Base-by-base conservation (phyloP, 2,797 vertebrate genomes). In the Acanthurus lineatus region DNA sequence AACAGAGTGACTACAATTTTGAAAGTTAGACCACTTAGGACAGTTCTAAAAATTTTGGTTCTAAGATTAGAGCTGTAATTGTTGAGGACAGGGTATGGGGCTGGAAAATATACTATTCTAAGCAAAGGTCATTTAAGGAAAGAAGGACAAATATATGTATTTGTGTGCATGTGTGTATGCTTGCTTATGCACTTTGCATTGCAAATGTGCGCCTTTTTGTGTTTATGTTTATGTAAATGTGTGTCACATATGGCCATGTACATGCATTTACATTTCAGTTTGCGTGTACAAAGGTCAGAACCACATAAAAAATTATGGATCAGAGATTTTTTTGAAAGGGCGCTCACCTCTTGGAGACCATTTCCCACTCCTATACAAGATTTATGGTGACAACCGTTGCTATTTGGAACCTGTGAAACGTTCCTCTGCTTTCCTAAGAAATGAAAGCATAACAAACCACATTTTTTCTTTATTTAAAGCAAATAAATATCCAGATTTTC, bases 351-450 rank as follows among this genome's bases (percentile, higher is more conserved):
- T 88, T 77, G 74, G 79, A 91, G 82, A 87, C 68, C 58, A 74
- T 90, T 93, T 95, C 93, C 93, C 87, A 83, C 75, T 86, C 86
- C 80, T 88, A 79, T 92, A 92, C 82, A 32, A 73, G 83, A 93
- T 94, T 94, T 93, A 94, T 92, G 91, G 88, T 94, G 92, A 95
- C 93, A 94, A 91, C 90, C 59, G 81, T 91, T 94, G 89, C 92
- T 92, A 86, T 93, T 94, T 93, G 90, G 84, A 92, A 86, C 80
- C 76, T 79, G 77, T 35, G 48, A 88, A 88, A 86, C 19, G n/a
- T 86, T 91, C 83, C 74, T 68, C 74, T 20, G 68, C 74, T 89
- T 85, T 91, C 61, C 85, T 87, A 74, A 91, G 80, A 91, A 91
- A 92, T 86, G 79, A 85, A 93, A 94, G 84, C 86, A 95, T 87